Evolutionary conservation across 2,888 invertebrate genomes (phyloP), one percentile per base, ranked within the genome.

Genomic region (Hyposoter dolosus): DNA sequence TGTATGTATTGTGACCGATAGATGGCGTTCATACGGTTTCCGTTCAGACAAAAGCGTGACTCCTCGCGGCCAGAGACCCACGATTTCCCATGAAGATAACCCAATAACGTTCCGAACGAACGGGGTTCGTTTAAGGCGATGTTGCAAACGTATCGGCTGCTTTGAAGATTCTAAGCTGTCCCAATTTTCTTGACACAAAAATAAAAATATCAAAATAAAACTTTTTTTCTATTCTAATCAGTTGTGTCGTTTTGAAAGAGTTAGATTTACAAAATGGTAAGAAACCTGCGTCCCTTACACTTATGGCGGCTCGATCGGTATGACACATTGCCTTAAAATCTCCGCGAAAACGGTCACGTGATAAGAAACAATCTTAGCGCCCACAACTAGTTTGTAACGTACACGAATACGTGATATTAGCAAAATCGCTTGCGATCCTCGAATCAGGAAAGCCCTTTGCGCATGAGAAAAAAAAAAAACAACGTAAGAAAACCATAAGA

Each of bases 361-460:
- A 86, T 83, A 83, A 66, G 28, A n/a, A 81, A 85, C 83, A 83
- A 83, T 83, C 81, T 68, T 83, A 83, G 86, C 77, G 72, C 86
- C 74, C 85, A 63, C 68, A 68, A 75, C 81, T 86, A 81, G 76
- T 10, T 23, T 50, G 77, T 66, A 79, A 66, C 23, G n/a, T 68
- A 63, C 74, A 60, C 40, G 47, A 81, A 77, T 75, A 74, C 72
- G 77, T 81, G 56, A 80, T 74, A 40, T 40, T 40, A 81, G 77
- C 68, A 45, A 60, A 74, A 69, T 63, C 78, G 83, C 77, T 86
- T 86, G 85, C 85, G 85, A 85, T 85, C 80, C 85, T 81, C 72
- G 50, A 83, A 23, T 77, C 68, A 74, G 86, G 77, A 74, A 74
- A 83, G 85, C 83, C 80, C 74, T 60, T 86, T 28, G 78, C 72